Conservation (phyloP, 64 coral and sea anemone species). For the Stichodactyla mertensii region DNA sequence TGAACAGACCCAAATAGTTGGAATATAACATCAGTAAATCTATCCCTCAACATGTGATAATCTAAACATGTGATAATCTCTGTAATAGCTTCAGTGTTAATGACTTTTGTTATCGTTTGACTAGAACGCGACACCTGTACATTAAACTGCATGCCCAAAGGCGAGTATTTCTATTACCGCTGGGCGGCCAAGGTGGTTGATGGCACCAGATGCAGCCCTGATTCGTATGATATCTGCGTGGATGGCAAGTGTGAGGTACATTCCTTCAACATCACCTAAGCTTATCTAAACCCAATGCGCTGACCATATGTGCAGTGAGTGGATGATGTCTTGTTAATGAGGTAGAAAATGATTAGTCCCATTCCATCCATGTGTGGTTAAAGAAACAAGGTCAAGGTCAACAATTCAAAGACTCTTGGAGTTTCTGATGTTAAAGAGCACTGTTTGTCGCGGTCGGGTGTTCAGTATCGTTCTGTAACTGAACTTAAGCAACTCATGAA, state of each 20-base stretch:
- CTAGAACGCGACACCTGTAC: slow-evolving; percentile 31
- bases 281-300: not conserved
- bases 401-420: too few relatives aligned
- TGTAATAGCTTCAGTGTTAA: not conserved
- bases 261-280: not conserved
- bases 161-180: slow-evolving; percentile 36
- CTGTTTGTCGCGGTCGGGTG: too few relatives aligned
- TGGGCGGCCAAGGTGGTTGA: slow-evolving; percentile 80
- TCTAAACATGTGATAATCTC: too few relatives aligned
- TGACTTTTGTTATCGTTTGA: not conserved
- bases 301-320: not conserved
- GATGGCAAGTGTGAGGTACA: slow-evolving; percentile 73
- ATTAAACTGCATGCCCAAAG: slow-evolving; percentile 82
- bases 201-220: slow-evolving; percentile 66
- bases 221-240: slow-evolving; percentile 89
- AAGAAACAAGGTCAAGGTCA: slow-evolving; percentile 1
- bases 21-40: too few relatives aligned
- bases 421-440: too few relatives aligned
- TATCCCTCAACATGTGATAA: too few relatives aligned
- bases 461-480: too few relatives aligned
- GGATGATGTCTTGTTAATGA: not conserved
- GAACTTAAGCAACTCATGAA: too few relatives aligned
- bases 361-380: not conserved
- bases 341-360: not conserved
- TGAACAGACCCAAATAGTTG: too few relatives aligned